Percentiles rank a stretch among this genome's conserved stretches.
Evolutionary conservation across 2,888 invertebrate species (phyloP).

Genomic region (Rhingia rostrata): DNA sequence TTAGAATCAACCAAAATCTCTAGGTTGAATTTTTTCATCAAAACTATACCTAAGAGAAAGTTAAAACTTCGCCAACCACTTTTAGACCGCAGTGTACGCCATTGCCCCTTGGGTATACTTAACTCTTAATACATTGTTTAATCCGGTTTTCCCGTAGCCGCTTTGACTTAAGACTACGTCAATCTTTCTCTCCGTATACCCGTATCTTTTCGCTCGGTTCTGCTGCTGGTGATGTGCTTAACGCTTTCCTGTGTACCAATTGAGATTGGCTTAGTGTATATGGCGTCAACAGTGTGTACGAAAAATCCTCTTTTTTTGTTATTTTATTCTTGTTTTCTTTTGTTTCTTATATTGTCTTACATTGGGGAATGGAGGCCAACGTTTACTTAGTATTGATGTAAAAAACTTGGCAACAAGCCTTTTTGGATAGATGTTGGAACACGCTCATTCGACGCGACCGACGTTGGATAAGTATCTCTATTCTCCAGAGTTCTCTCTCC

Average conservation of each 20-base stretch:
- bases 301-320: constrained; percentile 15
- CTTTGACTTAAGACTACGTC: constrained; percentile 46
- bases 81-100: constrained; percentile 14
- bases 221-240: constrained; percentile 2
- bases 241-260: constrained; percentile 40
- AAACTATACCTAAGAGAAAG: no score
- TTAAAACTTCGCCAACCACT: not conserved
- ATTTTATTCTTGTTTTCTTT: constrained; percentile 19
- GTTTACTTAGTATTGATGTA: constrained; percentile 54
- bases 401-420: constrained; percentile 70
- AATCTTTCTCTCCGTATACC: constrained; percentile 46
- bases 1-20: no score
- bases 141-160: constrained; percentile 65
- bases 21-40: no score
- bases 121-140: constrained; percentile 48
- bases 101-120: constrained; percentile 16
- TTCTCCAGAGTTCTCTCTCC: constrained; percentile 14
- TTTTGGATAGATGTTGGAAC: constrained; percentile 23
- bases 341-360: constrained; percentile 34
- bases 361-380: constrained; percentile 67
- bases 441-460: constrained; percentile 7
- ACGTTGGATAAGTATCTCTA: constrained; percentile 14
- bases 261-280: constrained; percentile 36
- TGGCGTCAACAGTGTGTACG: constrained; percentile 54
- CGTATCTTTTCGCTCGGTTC: constrained; percentile 3